Conservation (phyloP, 2,888 invertebrate genomes). For the Leptinotarsa juncta region DNA sequence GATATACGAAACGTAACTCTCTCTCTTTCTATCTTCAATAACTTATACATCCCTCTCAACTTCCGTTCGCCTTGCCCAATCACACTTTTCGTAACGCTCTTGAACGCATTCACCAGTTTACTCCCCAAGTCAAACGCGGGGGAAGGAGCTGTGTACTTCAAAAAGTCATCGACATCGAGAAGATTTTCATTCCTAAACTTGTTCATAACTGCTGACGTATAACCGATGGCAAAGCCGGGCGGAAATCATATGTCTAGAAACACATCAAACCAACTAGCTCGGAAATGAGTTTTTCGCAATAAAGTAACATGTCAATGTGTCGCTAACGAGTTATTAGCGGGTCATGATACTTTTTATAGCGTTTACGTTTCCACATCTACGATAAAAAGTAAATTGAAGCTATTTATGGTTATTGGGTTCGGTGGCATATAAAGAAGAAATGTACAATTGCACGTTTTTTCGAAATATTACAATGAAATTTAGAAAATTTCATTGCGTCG, state of each 20-base stretch:
- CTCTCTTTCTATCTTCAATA: too few relatives aligned
- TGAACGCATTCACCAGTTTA: too few relatives aligned
- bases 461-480: neutral
- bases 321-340: constrained; percentile 7
- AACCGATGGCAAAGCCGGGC: neutral
- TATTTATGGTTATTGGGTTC: constrained; percentile 5
- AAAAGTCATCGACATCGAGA: neutral
- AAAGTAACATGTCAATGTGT: neutral
- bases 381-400: neutral
- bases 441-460: neutral
- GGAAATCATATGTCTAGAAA: constrained; percentile 4
- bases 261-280: neutral
- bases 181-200: too few relatives aligned
- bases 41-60: too few relatives aligned
- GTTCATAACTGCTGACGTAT: too few relatives aligned
- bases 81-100: too few relatives aligned
- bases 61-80: too few relatives aligned
- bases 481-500: neutral
- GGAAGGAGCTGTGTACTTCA: too few relatives aligned
- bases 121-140: too few relatives aligned
- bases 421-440: constrained; percentile 1
- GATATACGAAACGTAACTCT: too few relatives aligned
- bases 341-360: constrained; percentile 2
- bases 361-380: neutral
- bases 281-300: constrained; percentile 12